Percentiles rank a stretch among this genome's conserved stretches.
phyloP scores from a whole-genome alignment of 2,113 vertebrate genomes.

The Zosterops hypoxanthus region DNA sequence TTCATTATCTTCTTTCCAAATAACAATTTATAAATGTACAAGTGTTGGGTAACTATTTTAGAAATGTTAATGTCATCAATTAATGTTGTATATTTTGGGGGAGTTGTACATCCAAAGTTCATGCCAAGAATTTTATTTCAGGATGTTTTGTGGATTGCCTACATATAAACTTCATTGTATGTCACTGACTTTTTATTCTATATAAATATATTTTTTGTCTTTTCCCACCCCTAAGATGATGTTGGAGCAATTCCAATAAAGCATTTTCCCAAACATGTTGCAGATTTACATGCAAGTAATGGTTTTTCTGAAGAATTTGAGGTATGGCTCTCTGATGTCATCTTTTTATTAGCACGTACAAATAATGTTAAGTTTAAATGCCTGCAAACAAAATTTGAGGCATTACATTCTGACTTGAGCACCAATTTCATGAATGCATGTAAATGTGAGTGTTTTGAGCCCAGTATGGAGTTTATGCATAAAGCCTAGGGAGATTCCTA shows the following conservation, averaged over 20 bases:
- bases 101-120: not conserved
- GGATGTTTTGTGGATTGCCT: conserved; percentile 29
- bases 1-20: not conserved
- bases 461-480: not conserved
- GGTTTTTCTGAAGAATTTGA: conserved; percentile 94
- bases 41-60: not conserved
- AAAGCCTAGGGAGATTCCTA: not conserved
- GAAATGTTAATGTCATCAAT: not conserved
- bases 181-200: conserved; percentile 18
- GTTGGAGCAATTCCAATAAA: conserved; percentile 84
- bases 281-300: conserved; percentile 87
- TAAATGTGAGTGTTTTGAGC: not conserved
- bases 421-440: not conserved
- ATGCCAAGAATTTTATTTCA: conserved; percentile 20
- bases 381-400: not conserved
- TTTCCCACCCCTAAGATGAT: conserved; percentile 79
- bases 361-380: conserved; percentile 1
- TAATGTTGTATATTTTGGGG: not conserved
- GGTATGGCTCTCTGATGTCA: conserved; percentile 76
- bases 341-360: conserved; percentile 40
- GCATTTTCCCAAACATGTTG: conserved; percentile 91
- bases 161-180: not conserved
- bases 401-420: not conserved
- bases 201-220: conserved; percentile 52
- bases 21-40: not conserved